These are phyloP conservation scores for Brenthis ino DNA, from an alignment of 2,888 invertebrate species.

Conservation along the genomic window DNA sequence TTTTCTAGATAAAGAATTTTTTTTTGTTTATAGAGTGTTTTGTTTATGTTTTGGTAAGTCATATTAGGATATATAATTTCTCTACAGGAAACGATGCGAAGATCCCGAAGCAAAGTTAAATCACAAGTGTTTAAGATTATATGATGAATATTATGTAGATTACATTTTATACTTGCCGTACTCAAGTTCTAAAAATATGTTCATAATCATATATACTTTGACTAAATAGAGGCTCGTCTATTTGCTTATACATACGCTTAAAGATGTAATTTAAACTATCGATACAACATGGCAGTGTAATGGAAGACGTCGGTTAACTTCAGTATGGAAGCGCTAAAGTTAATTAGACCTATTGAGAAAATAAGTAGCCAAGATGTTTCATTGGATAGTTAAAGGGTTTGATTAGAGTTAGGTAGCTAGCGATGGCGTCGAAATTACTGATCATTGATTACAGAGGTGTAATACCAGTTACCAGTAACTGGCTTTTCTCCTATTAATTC, in stretches of 20 bases:
- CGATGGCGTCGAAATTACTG: constrained; percentile 39
- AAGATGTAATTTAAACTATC: constrained; percentile 22
- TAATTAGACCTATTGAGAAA: constrained; percentile 39
- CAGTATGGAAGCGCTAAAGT: constrained; percentile 30
- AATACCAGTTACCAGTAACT: constrained; percentile 37
- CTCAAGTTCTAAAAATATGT: background rate
- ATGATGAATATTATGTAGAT: background rate
- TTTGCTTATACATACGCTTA: constrained; percentile 9
- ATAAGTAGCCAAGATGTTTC: constrained; percentile 36
- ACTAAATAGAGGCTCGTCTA: constrained; percentile 8
- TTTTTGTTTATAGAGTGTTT: background rate
- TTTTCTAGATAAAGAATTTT: background rate
- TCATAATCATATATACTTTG: background rate
- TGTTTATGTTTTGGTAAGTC: background rate
- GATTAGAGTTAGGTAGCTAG: constrained; percentile 36
- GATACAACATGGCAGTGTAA: constrained; percentile 22
- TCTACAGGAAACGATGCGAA: background rate
- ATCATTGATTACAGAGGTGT: constrained; percentile 39
- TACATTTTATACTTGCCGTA: background rate
- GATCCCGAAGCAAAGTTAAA: background rate
- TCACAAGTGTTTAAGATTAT: background rate
- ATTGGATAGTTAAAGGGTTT: constrained; percentile 37
- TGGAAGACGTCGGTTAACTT: constrained; percentile 27
- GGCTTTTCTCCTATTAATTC: constrained; percentile 34
- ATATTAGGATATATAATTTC: background rate